These are phyloP conservation scores for Trichonephila clavata DNA, from an alignment of 1,140 invertebrate species.

Conservation along the genomic window DNA sequence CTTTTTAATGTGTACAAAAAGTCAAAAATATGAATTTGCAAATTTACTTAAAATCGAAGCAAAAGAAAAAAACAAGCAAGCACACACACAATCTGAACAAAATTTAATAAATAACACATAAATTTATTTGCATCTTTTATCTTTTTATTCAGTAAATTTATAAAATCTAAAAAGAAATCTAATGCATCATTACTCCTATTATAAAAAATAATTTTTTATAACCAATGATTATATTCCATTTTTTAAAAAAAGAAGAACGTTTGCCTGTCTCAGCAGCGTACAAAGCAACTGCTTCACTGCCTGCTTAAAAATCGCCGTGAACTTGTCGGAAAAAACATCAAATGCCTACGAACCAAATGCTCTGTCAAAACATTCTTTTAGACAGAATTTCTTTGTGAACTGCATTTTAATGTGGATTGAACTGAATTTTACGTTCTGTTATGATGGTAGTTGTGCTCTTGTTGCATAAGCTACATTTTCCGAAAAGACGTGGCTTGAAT, in stretches of 20 bases:
- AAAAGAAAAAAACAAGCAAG: too few relatives aligned
- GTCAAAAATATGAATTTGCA: too few relatives aligned
- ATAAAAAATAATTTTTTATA: too few relatives aligned
- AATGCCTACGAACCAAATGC: background rate
- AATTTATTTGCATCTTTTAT: too few relatives aligned
- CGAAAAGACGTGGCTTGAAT: background rate
- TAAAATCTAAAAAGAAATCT: too few relatives aligned
- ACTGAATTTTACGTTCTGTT: background rate
- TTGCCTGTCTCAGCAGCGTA: background rate
- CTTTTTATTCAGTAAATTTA: too few relatives aligned
- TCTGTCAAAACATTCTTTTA: background rate
- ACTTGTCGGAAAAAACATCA: background rate
- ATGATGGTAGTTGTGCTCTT: conserved; percentile 4
- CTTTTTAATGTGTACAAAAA: too few relatives aligned
- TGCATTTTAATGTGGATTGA: background rate
- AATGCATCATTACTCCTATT: too few relatives aligned
- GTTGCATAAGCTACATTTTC: background rate
- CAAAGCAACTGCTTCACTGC: background rate
- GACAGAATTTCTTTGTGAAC: background rate
- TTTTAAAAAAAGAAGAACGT: background rate
- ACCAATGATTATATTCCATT: too few relatives aligned
- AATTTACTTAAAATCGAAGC: too few relatives aligned
- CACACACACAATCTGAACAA: too few relatives aligned
- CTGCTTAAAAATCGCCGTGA: background rate
- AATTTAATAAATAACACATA: too few relatives aligned